Evolutionary conservation across 2,888 invertebrate genomes (phyloP).

Genomic region (Xylophagus ater): DNA sequence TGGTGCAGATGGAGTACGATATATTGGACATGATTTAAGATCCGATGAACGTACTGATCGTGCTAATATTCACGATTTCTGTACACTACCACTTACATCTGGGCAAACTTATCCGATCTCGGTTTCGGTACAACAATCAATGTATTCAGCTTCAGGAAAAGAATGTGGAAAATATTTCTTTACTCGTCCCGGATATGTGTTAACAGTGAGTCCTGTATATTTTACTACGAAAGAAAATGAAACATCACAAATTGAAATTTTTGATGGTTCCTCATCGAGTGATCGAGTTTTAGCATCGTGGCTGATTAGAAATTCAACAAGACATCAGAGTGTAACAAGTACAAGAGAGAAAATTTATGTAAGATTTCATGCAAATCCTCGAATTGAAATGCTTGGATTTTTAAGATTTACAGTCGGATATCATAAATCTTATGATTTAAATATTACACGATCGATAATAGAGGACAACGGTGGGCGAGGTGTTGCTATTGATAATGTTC

Average conservation of each 20-base stretch:
- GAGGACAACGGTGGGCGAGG: slow-evolving; percentile 89
- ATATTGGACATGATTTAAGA: slow-evolving; percentile 68
- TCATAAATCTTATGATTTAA: slow-evolving; percentile 73
- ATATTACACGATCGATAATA: slow-evolving; percentile 73
- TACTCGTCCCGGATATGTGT: slow-evolving; percentile 62
- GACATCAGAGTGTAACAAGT: slow-evolving; percentile 81
- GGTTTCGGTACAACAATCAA: slow-evolving; percentile 68
- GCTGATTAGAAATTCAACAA: slow-evolving; percentile 68
- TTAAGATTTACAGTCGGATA: slow-evolving; percentile 66
- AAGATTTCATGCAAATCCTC: slow-evolving; percentile 61
- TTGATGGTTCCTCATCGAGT: slow-evolving; percentile 61
- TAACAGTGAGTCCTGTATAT: slow-evolving; percentile 78
- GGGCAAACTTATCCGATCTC: slow-evolving; percentile 82
- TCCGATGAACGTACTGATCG: slow-evolving; percentile 64
- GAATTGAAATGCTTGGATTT: slow-evolving; percentile 63
- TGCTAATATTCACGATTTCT: slow-evolving; percentile 70
- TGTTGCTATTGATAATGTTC: slow-evolving; percentile 81
- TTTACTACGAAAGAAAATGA: slow-evolving; percentile 65
- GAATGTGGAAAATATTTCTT: slow-evolving; percentile 72
- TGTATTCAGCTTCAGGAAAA: slow-evolving; percentile 56
- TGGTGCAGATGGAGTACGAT: slow-evolving; percentile 83
- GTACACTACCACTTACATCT: slow-evolving; percentile 69
- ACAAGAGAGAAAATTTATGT: slow-evolving; percentile 70
- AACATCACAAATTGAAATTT: slow-evolving; percentile 62
- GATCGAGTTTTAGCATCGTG: slow-evolving; percentile 62